These are phyloP conservation scores for Cyprinodon diabolis DNA, from an alignment of 2,797 vertebrate species.

Conservation along the genomic window DNA sequence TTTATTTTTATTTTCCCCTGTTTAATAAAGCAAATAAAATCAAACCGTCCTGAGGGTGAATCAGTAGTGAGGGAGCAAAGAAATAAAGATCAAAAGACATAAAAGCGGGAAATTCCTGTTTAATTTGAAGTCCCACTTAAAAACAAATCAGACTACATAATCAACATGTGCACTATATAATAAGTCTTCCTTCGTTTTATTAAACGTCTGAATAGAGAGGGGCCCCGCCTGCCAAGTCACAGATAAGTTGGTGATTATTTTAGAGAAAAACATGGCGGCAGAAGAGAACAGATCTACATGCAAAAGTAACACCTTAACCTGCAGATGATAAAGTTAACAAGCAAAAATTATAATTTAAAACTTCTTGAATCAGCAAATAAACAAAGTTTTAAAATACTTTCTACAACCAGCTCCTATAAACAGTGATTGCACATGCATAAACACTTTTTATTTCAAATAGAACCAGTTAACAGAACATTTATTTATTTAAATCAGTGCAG, in stretches of 20 bases:
- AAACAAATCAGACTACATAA: slow-evolving; percentile 27
- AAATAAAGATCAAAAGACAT: slow-evolving; percentile 25
- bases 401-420: background rate
- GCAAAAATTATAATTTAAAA: background rate
- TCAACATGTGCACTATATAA: slow-evolving; percentile 36
- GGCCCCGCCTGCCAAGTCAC: slow-evolving; percentile 13
- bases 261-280: slow-evolving; percentile 5
- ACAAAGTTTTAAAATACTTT: background rate
- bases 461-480: slow-evolving; percentile 2
- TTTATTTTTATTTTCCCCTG: slow-evolving; percentile 60
- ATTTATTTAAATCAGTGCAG: background rate
- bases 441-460: slow-evolving; percentile 20
- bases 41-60: slow-evolving; percentile 29
- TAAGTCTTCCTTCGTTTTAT: slow-evolving; percentile 43
- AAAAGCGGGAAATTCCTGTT: slow-evolving; percentile 37
- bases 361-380: background rate
- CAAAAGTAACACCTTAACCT: slow-evolving; percentile 2
- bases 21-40: slow-evolving; percentile 18
- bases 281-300: background rate
- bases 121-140: slow-evolving; percentile 1
- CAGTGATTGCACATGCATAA: slow-evolving; percentile 41
- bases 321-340: slow-evolving; percentile 1
- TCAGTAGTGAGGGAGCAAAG: slow-evolving; percentile 20
- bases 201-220: slow-evolving; percentile 1
- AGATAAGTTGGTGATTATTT: background rate